Evolutionary conservation across 2,888 invertebrate species (phyloP).

Genomic region (Tetranychus truncatus): DNA sequence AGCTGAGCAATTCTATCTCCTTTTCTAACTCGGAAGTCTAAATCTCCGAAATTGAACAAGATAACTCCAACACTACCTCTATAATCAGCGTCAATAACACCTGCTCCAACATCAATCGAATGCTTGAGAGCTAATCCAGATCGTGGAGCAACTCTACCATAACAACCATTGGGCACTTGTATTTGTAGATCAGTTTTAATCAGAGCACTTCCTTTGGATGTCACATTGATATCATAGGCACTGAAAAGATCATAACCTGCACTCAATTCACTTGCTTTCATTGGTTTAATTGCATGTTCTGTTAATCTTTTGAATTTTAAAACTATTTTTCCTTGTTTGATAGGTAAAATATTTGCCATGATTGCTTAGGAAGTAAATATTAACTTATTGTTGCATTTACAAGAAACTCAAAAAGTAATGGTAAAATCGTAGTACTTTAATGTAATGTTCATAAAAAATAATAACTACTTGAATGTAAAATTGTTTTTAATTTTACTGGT

Average conservation of each 20-base stretch:
- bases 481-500: too few species aligned
- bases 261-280: slow-evolving; percentile 61
- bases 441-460: too few species aligned
- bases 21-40: slow-evolving; percentile 53
- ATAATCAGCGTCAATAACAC: slow-evolving; percentile 86
- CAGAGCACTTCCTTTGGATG: slow-evolving; percentile 64
- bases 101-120: slow-evolving; percentile 91
- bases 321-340: too few species aligned
- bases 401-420: too few species aligned
- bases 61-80: slow-evolving; percentile 84
- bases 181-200: slow-evolving; percentile 72
- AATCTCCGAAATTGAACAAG: slow-evolving; percentile 74
- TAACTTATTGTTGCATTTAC: too few species aligned
- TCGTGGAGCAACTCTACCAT: slow-evolving; percentile 55
- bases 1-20: slow-evolving; percentile 94
- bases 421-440: too few species aligned
- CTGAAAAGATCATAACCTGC: slow-evolving; percentile 59
- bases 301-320: too few species aligned
- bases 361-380: too few species aligned
- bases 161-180: slow-evolving; percentile 71
- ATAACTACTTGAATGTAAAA: too few species aligned
- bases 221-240: slow-evolving; percentile 64
- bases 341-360: too few species aligned
- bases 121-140: slow-evolving; percentile 86
- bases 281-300: slow-evolving; percentile 58